These are phyloP conservation scores for Siniperca scherzeri DNA, from an alignment of 2,797 vertebrate species.

Conservation along the genomic window DNA sequence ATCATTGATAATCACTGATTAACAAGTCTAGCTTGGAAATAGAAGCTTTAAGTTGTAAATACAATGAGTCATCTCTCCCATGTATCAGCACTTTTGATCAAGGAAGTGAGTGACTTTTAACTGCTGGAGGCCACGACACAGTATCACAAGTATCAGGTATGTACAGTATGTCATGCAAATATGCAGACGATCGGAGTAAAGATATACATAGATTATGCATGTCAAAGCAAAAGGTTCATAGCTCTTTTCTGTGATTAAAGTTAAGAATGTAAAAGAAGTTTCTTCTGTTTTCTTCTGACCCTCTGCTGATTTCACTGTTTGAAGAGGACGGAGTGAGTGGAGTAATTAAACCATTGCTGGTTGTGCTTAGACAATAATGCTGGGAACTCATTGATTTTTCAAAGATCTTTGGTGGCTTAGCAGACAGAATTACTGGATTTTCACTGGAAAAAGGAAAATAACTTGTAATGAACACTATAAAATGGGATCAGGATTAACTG, in stretches of 20 bases:
- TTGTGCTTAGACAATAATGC: background rate
- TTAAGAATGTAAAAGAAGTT: background rate
- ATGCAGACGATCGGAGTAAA: background rate
- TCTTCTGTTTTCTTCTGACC: background rate
- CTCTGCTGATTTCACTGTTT: background rate
- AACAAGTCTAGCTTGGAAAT: background rate
- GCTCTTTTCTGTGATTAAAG: background rate
- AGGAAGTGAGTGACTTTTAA: slow-evolving; percentile 25
- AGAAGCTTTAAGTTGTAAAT: background rate
- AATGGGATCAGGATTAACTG: background rate
- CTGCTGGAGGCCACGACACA: background rate
- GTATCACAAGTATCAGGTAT: background rate
- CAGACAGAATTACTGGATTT: too few species aligned
- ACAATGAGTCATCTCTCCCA: background rate
- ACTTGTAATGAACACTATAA: background rate
- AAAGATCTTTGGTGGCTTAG: too few species aligned
- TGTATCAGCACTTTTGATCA: slow-evolving; percentile 23
- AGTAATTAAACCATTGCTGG: background rate
- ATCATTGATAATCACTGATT: background rate
- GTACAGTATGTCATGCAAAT: background rate
- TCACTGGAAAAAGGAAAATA: background rate
- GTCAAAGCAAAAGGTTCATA: background rate
- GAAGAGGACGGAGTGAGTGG: background rate
- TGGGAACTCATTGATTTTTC: background rate
- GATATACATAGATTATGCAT: background rate